phyloP scores from a whole-genome alignment of 2,888 invertebrate species.

The Smittia aterrima region DNA sequence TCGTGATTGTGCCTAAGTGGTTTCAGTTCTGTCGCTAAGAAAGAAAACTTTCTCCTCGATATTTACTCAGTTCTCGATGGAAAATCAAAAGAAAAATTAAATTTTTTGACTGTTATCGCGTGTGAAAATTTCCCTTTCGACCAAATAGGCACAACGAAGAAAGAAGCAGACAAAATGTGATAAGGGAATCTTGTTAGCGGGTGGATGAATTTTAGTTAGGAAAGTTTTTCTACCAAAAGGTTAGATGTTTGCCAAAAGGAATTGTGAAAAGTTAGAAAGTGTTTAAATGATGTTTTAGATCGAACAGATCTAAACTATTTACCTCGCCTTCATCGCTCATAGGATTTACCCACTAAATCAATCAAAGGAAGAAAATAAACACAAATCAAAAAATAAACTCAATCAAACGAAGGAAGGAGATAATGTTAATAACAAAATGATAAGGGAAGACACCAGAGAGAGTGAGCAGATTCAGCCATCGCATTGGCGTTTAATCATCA shows the following conservation, averaged over 20 bases:
- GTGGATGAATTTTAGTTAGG: background rate
- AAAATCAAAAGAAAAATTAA: background rate
- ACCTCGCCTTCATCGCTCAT: background rate
- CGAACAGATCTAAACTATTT: background rate
- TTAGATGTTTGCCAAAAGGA: background rate
- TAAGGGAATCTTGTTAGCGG: background rate
- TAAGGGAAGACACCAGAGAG: background rate
- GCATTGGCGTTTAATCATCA: background rate
- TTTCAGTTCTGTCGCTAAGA: background rate
- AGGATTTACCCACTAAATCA: background rate
- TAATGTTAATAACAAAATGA: background rate
- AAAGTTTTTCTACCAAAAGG: background rate
- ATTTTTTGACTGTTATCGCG: background rate
- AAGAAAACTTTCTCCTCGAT: background rate
- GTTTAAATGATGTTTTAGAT: background rate
- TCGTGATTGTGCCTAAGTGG: background rate
- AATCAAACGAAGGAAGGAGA: background rate
- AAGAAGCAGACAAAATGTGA: background rate
- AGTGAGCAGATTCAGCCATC: background rate
- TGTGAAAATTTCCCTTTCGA: background rate
- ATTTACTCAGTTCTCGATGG: background rate
- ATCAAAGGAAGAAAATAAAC: background rate
- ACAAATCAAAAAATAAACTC: background rate
- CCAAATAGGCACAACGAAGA: conserved; percentile 35
- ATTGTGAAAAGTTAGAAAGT: background rate